Percentiles rank a stretch among this genome's conserved stretches.
Conservation (phyloP, 2,113 vertebrate species). For the Pycnonotus jocosus region DNA sequence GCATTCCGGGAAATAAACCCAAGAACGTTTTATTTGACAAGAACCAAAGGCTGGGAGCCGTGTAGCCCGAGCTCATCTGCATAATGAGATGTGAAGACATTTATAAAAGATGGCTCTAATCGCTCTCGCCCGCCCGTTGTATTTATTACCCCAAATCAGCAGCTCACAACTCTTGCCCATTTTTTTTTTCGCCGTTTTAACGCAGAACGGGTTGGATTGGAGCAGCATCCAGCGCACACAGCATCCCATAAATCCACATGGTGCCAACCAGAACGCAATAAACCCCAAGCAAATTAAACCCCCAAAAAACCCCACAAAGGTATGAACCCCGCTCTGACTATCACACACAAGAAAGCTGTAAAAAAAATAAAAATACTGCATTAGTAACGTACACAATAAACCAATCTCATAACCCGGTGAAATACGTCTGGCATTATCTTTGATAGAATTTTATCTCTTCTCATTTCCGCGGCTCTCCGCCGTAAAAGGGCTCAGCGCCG, state of each 20-base stretch:
- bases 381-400: slow-evolving; percentile 73
- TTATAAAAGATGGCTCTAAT: slow-evolving; percentile 32
- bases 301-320: slow-evolving; percentile 42
- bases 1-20: not conserved
- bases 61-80: slow-evolving; percentile 16
- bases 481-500: slow-evolving; percentile 10
- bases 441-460: slow-evolving; percentile 71
- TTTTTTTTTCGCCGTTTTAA: not conserved
- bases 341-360: slow-evolving; percentile 66
- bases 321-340: slow-evolving; percentile 32
- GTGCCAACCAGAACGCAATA: not conserved
- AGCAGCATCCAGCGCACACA: not conserved
- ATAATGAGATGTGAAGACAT: slow-evolving; percentile 44
- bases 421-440: slow-evolving; percentile 70
- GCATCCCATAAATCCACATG: not conserved
- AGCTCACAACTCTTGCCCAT: not conserved
- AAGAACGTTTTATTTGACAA: not conserved
- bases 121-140: not conserved
- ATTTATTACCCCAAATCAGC: slow-evolving; percentile 32
- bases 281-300: slow-evolving; percentile 26
- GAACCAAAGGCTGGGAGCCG: not conserved
- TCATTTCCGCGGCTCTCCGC: slow-evolving; percentile 67
- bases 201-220: not conserved
- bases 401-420: slow-evolving; percentile 74
- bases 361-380: slow-evolving; percentile 60